A percentile compares a stretch with the other conserved stretches of the same genome.
Evolutionary conservation across 2,888 invertebrate species (phyloP).

Genomic region (Caenorhabditis uteleia): DNA sequence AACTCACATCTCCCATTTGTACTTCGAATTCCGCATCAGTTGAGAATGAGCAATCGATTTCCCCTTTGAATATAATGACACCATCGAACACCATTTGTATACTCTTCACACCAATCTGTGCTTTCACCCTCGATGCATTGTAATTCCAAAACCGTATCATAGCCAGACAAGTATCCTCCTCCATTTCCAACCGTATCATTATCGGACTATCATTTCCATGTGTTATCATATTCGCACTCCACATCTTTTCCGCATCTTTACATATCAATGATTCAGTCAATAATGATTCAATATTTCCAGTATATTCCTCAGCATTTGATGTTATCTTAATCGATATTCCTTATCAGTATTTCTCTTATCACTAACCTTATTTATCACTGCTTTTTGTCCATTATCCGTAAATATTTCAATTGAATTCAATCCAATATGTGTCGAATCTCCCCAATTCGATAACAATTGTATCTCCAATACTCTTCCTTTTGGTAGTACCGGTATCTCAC

Average conservation of each 20-base stretch:
- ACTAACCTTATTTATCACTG: conserved; percentile 43
- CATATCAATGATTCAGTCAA: conserved; percentile 16
- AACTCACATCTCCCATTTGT: conserved; percentile 73
- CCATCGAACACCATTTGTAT: conserved; percentile 72
- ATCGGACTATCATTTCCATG: conserved; percentile 2
- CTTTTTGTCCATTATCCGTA: conserved; percentile 51
- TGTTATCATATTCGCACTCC: conserved; percentile 16
- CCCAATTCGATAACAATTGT: conserved; percentile 50
- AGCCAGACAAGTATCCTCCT: conserved; percentile 38
- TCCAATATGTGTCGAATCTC: conserved; percentile 54
- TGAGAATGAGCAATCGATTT: conserved; percentile 82
- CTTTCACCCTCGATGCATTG: conserved; percentile 85
- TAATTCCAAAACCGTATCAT: conserved; percentile 78
- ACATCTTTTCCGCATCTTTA: conserved; percentile 35
- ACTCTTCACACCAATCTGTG: conserved; percentile 76
- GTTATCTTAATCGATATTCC: conserved; percentile 20
- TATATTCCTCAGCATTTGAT: conserved; percentile 18
- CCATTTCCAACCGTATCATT: conserved; percentile 6
- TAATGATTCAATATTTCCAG: conserved; percentile 40
- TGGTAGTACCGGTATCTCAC: conserved; percentile 54
- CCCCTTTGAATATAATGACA: conserved; percentile 80
- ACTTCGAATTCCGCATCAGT: conserved; percentile 76
- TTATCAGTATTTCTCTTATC: not conserved
- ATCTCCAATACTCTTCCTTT: conserved; percentile 32
- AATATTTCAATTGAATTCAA: conserved; percentile 65